These are phyloP conservation scores for Gymnarchus niloticus DNA, from an alignment of 2,113 vertebrate species.

Conservation along the genomic window DNA sequence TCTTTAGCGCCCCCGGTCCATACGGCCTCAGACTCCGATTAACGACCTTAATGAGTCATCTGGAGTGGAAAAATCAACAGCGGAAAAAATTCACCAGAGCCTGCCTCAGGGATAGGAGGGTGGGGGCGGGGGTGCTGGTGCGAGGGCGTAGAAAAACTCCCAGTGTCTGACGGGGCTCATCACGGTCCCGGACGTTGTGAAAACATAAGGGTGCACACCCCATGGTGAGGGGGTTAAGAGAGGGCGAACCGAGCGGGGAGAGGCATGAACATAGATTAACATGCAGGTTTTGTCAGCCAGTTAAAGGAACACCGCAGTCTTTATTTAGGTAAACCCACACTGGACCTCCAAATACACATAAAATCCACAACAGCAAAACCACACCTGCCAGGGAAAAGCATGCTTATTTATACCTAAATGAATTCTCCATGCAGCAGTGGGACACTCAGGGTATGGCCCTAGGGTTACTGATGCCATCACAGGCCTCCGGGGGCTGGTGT, in stretches of 20 bases:
- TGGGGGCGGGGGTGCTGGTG: constrained; percentile 39
- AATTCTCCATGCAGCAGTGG: too few species aligned
- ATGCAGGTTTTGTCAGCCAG: neutral
- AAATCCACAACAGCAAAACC: neutral
- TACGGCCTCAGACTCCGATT: constrained; percentile 11
- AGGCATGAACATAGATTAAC: neutral
- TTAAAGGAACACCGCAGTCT: neutral
- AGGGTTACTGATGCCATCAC: too few species aligned
- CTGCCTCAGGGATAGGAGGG: constrained; percentile 15
- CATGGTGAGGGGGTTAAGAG: neutral
- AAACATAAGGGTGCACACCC: neutral
- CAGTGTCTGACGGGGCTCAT: constrained; percentile 34
- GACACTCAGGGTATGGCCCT: too few species aligned
- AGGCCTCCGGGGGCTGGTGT: too few species aligned
- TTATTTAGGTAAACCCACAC: too few species aligned
- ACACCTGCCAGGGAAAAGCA: neutral
- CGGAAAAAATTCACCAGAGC: constrained; percentile 62
- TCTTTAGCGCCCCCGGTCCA: constrained; percentile 40
- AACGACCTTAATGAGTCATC: constrained; percentile 59
- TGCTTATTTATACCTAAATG: neutral
- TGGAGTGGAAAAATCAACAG: constrained; percentile 71
- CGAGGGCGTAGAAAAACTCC: constrained; percentile 47
- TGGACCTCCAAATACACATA: neutral
- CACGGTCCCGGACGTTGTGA: constrained; percentile 14
- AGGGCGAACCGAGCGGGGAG: too few species aligned